Evolutionary conservation across 2,888 invertebrate genomes (phyloP), one percentile per base, ranked within the genome.

Genomic region (Phalangium opilio): DNA sequence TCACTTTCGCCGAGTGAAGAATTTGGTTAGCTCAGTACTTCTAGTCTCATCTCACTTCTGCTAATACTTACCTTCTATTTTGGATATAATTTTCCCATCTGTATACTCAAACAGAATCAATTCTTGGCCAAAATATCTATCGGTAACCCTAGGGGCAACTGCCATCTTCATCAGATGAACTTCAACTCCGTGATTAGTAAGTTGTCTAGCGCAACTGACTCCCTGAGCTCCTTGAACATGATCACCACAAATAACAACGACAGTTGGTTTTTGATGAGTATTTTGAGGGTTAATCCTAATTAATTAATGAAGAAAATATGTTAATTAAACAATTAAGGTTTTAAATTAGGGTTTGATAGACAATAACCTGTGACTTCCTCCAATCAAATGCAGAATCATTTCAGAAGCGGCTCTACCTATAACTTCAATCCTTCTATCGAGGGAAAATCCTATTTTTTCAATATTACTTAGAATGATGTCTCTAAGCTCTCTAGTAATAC

Each of bases 331-430:
- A n/a, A n/a, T n/a, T n/a, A n/a, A n/a, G n/a, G n/a, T n/a, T n/a
- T n/a, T n/a, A n/a, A n/a, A n/a, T n/a, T n/a, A n/a, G n/a, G n/a
- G n/a, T n/a, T n/a, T n/a, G n/a, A n/a, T n/a, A n/a, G n/a, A n/a
- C n/a, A 42, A 43, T 40, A 53, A 70, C 71, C 71, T 67, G 59
- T 85, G 79, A 34, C 79, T 81, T 44, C 90, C 89, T 36, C 90
- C 90, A 49, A 84, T 69, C 44, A 90, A 70, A 57, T 82, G 79
- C 11, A 85, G 73, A 51, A 81, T 80, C 70, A 89, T 79, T 69
- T 90, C 90, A 47, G 81, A 77, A 21, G 81, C 79, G 39, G 84
- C 85, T 53, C 89, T 75, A 39, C 86, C 87, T 62, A 86, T 72
- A 61, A 86, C 74, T 66, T 83, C 81, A 46, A 77, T 70, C 64